Evolutionary conservation across 1,140 invertebrate species (phyloP).

Genomic region (Drosophila rhopaloa): DNA sequence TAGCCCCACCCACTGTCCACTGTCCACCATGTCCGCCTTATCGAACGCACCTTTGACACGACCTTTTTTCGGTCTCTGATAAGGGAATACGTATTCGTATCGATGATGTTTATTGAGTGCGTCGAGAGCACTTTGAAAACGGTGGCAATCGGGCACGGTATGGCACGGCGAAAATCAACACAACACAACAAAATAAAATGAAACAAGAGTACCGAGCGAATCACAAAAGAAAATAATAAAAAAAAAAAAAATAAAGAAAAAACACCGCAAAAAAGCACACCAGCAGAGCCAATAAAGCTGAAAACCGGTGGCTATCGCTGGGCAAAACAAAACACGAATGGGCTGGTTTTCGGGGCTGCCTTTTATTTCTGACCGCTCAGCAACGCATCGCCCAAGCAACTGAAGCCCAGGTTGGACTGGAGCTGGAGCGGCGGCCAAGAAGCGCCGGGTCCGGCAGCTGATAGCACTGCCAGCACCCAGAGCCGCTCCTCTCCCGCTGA

Average conservation of each 20-base stretch:
- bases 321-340: slow-evolving; percentile 2
- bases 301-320: slow-evolving; percentile 39
- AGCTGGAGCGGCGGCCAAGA: slow-evolving; percentile 14
- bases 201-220: neutral
- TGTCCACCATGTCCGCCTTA: slow-evolving; percentile 23
- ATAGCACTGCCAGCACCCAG: slow-evolving; percentile 12
- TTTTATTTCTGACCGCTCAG: slow-evolving; percentile 29
- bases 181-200: slow-evolving; percentile 7
- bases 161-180: neutral
- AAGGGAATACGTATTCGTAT: slow-evolving; percentile 14
- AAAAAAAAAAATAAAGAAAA: neutral
- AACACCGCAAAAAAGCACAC: slow-evolving; percentile 10
- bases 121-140: slow-evolving; percentile 5
- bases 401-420: slow-evolving; percentile 16
- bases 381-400: slow-evolving; percentile 35
- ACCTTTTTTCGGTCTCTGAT: slow-evolving; percentile 41
- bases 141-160: slow-evolving; percentile 1
- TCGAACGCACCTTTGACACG: slow-evolving; percentile 67
- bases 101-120: slow-evolving; percentile 17
- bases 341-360: neutral
- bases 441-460: slow-evolving; percentile 24
- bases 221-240: neutral
- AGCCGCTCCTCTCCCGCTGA: slow-evolving; percentile 2
- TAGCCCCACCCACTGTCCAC: neutral
- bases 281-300: slow-evolving; percentile 6